A percentile compares a stretch with the other conserved stretches of the same genome.
Evolutionary conservation across 2,888 invertebrate species (phyloP).

Genomic region (Cerastis rubricosa): DNA sequence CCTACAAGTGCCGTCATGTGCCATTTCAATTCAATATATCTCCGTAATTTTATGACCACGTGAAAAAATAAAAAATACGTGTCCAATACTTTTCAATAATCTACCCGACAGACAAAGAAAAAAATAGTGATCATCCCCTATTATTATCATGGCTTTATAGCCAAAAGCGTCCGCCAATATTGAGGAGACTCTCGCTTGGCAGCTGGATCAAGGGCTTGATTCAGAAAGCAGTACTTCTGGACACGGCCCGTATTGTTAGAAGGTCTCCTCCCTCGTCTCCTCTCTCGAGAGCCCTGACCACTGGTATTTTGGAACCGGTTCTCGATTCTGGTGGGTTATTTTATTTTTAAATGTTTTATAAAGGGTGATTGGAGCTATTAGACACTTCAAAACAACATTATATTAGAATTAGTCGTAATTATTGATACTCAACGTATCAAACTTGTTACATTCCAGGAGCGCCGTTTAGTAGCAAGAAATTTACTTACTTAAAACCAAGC

Average conservation of each 20-base stretch:
- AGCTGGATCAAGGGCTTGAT: neutral
- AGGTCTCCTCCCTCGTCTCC: too few species aligned
- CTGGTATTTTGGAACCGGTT: neutral
- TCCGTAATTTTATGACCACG: too few species aligned
- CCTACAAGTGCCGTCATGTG: too few species aligned
- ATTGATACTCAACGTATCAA: neutral
- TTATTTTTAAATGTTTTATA: neutral
- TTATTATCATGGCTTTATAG: neutral
- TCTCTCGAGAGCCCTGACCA: neutral
- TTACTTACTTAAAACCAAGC: conserved; percentile 14
- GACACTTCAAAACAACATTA: neutral
- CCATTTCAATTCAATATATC: too few species aligned
- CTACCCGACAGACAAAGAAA: too few species aligned
- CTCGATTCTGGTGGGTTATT: neutral
- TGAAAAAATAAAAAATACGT: too few species aligned
- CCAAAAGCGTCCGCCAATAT: neutral
- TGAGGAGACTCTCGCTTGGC: neutral
- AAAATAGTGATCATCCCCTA: too few species aligned
- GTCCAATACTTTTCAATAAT: too few species aligned
- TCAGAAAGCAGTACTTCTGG: neutral
- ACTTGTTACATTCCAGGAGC: neutral
- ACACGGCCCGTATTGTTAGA: too few species aligned
- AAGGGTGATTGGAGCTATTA: neutral
- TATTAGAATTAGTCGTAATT: conserved; percentile 12
- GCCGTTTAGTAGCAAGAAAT: conserved; percentile 7